Base-by-base conservation (phyloP, 2,888 invertebrate species). In the Carcina quercana region DNA sequence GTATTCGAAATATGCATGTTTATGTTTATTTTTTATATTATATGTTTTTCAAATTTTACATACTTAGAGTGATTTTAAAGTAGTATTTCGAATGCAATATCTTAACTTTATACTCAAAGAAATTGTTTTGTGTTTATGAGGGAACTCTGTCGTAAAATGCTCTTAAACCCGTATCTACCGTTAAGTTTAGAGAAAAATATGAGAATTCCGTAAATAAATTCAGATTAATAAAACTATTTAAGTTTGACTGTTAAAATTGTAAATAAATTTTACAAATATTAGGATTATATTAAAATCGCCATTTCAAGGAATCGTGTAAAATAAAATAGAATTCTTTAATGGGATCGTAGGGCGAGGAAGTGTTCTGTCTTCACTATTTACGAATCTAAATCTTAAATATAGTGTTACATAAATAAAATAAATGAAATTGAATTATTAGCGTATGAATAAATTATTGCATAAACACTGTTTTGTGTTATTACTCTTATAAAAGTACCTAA, bases 381-480 rank as follows among this genome's bases (percentile, higher is more conserved):
- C 52, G 54, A 61, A 54, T 53, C 46, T 59, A 66, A 56, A 59
- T 29, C 14, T 26, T 35, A 59, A 53, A 52, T 63, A 68, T 75
- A 76, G 72, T 68, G 66, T 63, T 70, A 65, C 25, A 68, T 66
- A 68, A 54, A 66, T 50, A 45, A 45, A 61, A 60, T 68, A 65
- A 50, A 64, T 70, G 61, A 65, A 68, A 78, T 75, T 76, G 69
- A 76, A 78, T 79, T 76, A 80, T 70, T 80, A 80, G 75, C 53
- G 65, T 79, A 79, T 68, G 59, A 71, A 82, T 80, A 82, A 82
- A 80, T 79, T 76, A 80, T 78, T 78, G 68, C 66, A 59, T 68
- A 73, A 70, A 67, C 53, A 55, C 42, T 38, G 33, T 27, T 13
- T 24, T 40, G 28, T 42, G 36, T 33, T 55, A 50, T 55, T 45